phyloP scores from a whole-genome alignment of 2,797 vertebrate genomes.

The Trichosurus vulpecula region DNA sequence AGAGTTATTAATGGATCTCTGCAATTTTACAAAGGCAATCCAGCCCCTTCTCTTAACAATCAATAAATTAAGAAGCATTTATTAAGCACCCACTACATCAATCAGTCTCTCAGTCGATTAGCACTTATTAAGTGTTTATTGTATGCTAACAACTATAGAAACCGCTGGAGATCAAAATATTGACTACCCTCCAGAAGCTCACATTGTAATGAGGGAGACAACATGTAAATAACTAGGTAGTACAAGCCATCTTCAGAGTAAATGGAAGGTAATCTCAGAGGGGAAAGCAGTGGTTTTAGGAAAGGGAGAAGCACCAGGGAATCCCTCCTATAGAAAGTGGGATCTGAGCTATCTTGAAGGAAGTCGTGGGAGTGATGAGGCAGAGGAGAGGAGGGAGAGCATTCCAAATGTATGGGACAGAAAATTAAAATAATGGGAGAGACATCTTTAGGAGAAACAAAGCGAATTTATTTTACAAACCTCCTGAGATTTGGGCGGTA shows the following conservation, averaged over 20 bases:
- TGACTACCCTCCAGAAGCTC: not conserved
- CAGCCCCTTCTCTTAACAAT: not conserved
- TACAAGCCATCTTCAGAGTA: not conserved
- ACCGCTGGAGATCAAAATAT: not conserved
- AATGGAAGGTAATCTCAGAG: not conserved
- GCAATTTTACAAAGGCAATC: not conserved
- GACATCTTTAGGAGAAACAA: too few species aligned
- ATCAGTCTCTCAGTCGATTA: not conserved
- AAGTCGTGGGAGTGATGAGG: not conserved
- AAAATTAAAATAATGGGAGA: too few species aligned
- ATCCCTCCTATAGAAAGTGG: not conserved
- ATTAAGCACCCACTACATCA: not conserved
- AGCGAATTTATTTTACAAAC: too few species aligned
- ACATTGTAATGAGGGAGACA: not conserved
- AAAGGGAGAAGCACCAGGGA: not conserved
- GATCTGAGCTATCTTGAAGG: not conserved
- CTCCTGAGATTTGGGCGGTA: too few species aligned
- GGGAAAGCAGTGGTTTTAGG: not conserved
- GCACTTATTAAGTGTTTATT: not conserved
- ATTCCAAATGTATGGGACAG: too few species aligned
- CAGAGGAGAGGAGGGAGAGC: not conserved
- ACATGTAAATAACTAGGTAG: not conserved
- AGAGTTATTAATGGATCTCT: not conserved
- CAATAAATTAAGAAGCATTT: not conserved
- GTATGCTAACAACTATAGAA: not conserved